Evolutionary conservation across 2,888 invertebrate species (phyloP).

Genomic region (Clistopyga incitator): DNA sequence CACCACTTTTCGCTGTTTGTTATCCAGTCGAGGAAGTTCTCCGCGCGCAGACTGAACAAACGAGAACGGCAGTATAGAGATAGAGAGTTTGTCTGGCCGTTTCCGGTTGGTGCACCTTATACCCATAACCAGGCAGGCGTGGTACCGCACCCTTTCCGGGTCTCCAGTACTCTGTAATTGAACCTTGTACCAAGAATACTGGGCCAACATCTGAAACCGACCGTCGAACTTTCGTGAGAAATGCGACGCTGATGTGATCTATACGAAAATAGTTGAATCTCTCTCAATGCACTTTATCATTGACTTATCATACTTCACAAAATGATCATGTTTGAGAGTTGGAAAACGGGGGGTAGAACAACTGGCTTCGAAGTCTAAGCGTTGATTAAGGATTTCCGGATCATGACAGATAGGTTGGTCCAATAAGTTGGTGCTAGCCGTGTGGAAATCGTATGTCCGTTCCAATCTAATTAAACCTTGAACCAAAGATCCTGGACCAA

Average conservation of each 20-base stretch:
- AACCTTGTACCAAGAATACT: slow-evolving; percentile 42
- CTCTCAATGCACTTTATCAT: slow-evolving; percentile 3
- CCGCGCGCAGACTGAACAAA: slow-evolving; percentile 49
- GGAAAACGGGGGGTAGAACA: not conserved
- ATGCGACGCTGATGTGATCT: not conserved
- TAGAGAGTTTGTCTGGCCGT: slow-evolving; percentile 40
- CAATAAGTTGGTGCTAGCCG: not conserved
- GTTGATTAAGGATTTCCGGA: too few relatives aligned
- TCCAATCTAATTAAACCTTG: not conserved
- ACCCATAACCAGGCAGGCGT: slow-evolving; percentile 31
- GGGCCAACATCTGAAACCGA: slow-evolving; percentile 29
- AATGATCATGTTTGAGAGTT: not conserved
- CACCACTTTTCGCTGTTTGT: slow-evolving; percentile 75
- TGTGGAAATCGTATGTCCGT: not conserved
- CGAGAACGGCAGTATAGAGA: slow-evolving; percentile 52
- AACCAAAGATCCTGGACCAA: not conserved
- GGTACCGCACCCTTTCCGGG: slow-evolving; percentile 35
- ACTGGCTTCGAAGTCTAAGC: too few relatives aligned
- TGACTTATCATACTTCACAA: not conserved
- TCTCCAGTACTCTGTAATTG: slow-evolving; percentile 45
- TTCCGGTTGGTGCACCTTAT: slow-evolving; percentile 53
- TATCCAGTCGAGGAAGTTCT: slow-evolving; percentile 66
- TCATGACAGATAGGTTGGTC: too few relatives aligned
- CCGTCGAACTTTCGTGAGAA: slow-evolving; percentile 40
- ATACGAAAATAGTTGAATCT: slow-evolving; percentile 19